Percentiles rank a stretch among this genome's conserved stretches.
Evolutionary conservation across 2,797 vertebrate genomes (phyloP).

Genomic region (Xenops minutus): DNA sequence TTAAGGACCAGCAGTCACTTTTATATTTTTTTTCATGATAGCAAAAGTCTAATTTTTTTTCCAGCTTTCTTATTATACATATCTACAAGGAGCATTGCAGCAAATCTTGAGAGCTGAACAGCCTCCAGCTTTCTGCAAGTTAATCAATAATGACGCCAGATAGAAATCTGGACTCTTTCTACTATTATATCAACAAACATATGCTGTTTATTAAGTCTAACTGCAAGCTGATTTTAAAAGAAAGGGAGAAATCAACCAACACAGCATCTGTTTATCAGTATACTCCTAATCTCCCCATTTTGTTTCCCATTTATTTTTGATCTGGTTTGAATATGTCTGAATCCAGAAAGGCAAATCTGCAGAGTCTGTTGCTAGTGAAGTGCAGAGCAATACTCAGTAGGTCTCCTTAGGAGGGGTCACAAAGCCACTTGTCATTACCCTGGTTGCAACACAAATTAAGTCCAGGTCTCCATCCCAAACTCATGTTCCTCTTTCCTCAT

Average conservation of each 20-base stretch:
- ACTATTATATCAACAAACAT: not conserved
- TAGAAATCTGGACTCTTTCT: not conserved
- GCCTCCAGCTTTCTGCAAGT: not conserved
- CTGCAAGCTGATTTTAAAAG: not conserved
- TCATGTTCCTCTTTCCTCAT: not conserved
- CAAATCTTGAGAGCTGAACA: not conserved
- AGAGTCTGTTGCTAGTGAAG: not conserved
- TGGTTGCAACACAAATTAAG: not conserved
- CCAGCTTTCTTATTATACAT: not conserved
- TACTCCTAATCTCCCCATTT: not conserved
- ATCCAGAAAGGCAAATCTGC: not conserved
- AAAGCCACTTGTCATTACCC: not conserved
- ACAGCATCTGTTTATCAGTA: not conserved
- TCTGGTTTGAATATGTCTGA: not conserved
- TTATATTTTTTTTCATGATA: fast-evolving
- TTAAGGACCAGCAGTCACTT: not conserved
- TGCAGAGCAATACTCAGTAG: not conserved
- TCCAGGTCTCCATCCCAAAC: not conserved
- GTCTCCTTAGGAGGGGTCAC: not conserved
- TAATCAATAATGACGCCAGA: not conserved
- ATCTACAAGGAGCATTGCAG: not conserved
- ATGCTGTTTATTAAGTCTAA: not conserved
- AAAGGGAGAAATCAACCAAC: not conserved
- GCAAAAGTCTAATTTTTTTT: not conserved
- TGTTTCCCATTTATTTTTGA: not conserved